Evolutionary conservation across 2,888 invertebrate species (phyloP).

Genomic region (Phengaris arion): DNA sequence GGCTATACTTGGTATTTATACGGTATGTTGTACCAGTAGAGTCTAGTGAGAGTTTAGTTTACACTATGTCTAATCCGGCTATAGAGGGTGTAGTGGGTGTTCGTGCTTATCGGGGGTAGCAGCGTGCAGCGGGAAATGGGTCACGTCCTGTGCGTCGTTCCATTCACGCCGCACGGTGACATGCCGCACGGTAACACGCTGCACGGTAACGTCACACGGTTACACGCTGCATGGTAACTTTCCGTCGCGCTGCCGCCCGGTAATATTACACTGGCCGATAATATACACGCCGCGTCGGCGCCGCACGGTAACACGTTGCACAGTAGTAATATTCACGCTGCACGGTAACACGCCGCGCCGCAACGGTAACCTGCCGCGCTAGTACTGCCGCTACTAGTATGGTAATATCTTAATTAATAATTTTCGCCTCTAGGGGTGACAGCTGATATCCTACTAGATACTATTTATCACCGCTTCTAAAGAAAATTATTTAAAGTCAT

Average conservation of each 20-base stretch:
- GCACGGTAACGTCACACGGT: too few relatives aligned
- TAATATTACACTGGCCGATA: too few relatives aligned
- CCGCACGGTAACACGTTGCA: too few relatives aligned
- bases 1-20: not conserved
- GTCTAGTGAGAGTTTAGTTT: not conserved
- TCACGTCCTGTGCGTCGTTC: slow-evolving; percentile 34
- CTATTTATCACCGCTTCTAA: too few relatives aligned
- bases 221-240: not conserved
- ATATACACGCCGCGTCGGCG: too few relatives aligned
- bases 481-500: not conserved
- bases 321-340: too few relatives aligned
- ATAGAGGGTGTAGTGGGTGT: slow-evolving; percentile 32
- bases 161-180: not conserved
- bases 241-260: not conserved
- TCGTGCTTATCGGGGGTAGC: slow-evolving; percentile 35
- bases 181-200: not conserved
- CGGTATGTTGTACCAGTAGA: not conserved
- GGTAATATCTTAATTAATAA: too few relatives aligned
- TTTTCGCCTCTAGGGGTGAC: too few relatives aligned
- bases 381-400: too few relatives aligned
- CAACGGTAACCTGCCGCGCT: too few relatives aligned
- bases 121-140: slow-evolving; percentile 40
- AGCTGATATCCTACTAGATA: too few relatives aligned
- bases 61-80: slow-evolving; percentile 19
- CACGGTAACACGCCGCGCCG: too few relatives aligned